Percentiles rank a stretch among this genome's conserved stretches.
These are phyloP conservation scores for Todus mexicanus DNA, from an alignment of 2,797 vertebrate species.

Conservation along the genomic window DNA sequence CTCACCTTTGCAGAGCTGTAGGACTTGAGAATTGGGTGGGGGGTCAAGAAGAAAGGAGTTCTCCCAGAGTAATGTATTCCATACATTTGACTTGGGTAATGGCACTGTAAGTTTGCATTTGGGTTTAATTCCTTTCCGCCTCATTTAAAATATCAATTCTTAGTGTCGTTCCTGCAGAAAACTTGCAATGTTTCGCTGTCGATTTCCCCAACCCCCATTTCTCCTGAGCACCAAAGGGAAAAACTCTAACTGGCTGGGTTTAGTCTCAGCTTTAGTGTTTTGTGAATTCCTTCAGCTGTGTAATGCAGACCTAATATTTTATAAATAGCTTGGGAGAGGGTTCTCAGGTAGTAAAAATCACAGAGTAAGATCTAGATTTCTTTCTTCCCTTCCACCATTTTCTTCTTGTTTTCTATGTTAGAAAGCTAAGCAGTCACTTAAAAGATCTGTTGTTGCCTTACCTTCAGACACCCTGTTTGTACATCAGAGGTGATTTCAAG, in stretches of 20 bases:
- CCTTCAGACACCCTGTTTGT: not conserved
- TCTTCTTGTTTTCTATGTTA: not conserved
- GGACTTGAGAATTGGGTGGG: not conserved
- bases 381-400: not conserved
- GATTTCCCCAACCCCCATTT: not conserved
- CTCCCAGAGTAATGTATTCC: slow-evolving; percentile 1
- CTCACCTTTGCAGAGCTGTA: not conserved
- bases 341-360: slow-evolving; percentile 5
- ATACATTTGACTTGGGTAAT: not conserved
- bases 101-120: not conserved
- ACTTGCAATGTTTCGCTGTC: not conserved
- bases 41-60: not conserved
- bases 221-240: slow-evolving; percentile 6
- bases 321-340: slow-evolving; percentile 23
- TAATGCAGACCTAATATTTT: slow-evolving; percentile 21
- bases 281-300: slow-evolving; percentile 36
- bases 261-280: not conserved
- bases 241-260: not conserved
- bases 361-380: not conserved
- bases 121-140: not conserved
- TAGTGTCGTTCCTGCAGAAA: not conserved
- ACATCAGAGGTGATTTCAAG: not conserved
- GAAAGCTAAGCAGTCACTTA: not conserved
- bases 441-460: not conserved
- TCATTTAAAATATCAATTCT: slow-evolving; percentile 16